Base-by-base conservation (phyloP, 2,113 vertebrate species). In the Echinops telfairi region DNA sequence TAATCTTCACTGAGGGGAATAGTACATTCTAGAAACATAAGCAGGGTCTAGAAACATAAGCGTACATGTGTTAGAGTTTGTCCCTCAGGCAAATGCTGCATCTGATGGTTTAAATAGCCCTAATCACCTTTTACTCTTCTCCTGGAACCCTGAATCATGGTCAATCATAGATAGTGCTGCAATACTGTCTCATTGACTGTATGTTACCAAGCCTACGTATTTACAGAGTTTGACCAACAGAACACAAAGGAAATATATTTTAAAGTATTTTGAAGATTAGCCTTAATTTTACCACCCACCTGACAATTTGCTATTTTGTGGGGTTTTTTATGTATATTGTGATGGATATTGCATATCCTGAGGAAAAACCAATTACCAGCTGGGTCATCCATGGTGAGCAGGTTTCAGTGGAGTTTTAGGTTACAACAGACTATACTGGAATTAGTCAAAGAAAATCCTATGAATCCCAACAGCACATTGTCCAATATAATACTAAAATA, bases 1-100 rank as follows among this genome's bases (percentile, higher is more conserved):
- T 83, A 90, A 73, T 27, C 87, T 47, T 47, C 43, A 47, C 10
- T 89, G 79, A 90, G 71, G 11, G 64, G 75, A 53, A 82, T 79
- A n/a, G 62, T 64, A 3, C 29, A 36, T 86, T 70, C 38, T 79
- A 22, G 78, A 68, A n/a, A n/a, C n/a, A n/a, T n/a, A n/a, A n/a
- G n/a, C n/a, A n/a, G n/a, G 36, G 31, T 38, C 31, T 22, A 40
- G 57, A 89, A 79, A 33, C 15, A 94, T 66, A 89, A 10, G 10
- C 1, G 1, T 23, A 14, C 3, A 38, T 16, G 68, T 88, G 4
- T 31, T 83, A 79, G 9, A 75, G 2, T 79, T 64, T 23, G 83
- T 60, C 0, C 0, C n/a, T 23, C 25, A 83, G 16, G 14, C 43
- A 85, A 75, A 6, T 53, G 47, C 2, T 53, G 1, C 43, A 66